phyloP scores from a whole-genome alignment of 2,797 vertebrate species.

The Scomberomorus guttatus region DNA sequence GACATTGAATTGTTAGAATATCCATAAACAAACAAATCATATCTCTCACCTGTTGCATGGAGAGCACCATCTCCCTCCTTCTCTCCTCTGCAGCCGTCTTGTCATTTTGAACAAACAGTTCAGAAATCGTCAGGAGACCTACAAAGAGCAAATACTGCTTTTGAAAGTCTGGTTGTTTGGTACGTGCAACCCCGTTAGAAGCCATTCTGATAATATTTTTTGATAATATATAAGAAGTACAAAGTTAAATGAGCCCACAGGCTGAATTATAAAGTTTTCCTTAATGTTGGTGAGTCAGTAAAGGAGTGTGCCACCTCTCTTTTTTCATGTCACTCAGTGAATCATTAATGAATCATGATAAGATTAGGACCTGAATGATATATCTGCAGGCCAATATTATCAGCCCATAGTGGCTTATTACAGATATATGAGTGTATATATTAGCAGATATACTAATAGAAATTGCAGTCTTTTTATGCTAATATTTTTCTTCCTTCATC shows the following conservation, averaged over 20 bases:
- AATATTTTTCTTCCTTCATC: too few relatives aligned
- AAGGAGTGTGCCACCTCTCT: not conserved
- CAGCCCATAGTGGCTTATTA: not conserved
- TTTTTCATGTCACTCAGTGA: not conserved
- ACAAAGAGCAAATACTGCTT: too few relatives aligned
- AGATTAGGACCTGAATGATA: not conserved
- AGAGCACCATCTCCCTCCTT: accelerated
- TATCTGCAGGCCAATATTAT: not conserved
- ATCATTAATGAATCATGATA: not conserved
- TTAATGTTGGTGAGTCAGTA: not conserved
- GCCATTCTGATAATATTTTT: not conserved
- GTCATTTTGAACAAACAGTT: accelerated
- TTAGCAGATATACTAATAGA: not conserved
- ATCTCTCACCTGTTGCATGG: not conserved
- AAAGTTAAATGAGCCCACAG: not conserved
- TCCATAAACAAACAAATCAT: not conserved
- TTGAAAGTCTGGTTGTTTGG: not conserved
- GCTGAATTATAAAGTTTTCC: not conserved
- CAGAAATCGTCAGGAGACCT: too few relatives aligned
- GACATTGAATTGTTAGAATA: not conserved
- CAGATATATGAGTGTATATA: not conserved
- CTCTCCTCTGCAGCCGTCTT: not conserved
- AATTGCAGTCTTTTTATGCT: not conserved
- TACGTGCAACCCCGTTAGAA: not conserved
- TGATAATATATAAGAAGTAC: not conserved